Percentiles rank a stretch among this genome's conserved stretches.
These are phyloP conservation scores for Vanacampus margaritifer DNA, from an alignment of 2,113 vertebrate genomes.

Conservation along the genomic window DNA sequence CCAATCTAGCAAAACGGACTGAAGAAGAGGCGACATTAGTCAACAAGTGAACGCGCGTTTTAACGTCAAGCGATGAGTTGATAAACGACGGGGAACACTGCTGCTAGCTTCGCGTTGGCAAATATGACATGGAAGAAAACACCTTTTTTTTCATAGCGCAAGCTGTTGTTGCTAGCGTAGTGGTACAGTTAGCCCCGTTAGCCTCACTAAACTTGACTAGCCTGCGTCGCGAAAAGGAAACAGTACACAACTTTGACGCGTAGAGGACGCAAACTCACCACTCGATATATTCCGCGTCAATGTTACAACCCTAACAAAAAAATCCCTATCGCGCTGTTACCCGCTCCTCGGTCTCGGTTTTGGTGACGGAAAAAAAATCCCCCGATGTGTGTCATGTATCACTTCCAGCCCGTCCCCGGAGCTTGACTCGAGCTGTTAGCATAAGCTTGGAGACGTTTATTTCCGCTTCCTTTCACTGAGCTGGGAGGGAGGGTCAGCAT, in stretches of 20 bases:
- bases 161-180: slow-evolving; percentile 55
- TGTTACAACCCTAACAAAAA: slow-evolving; percentile 13
- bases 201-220: slow-evolving; percentile 1
- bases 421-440: slow-evolving; percentile 55
- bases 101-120: slow-evolving; percentile 29
- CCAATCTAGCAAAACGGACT: not conserved
- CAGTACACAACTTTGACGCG: slow-evolving; percentile 29
- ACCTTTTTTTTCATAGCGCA: slow-evolving; percentile 35
- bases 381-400: slow-evolving; percentile 30
- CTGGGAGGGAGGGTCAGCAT: slow-evolving; percentile 35
- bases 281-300: slow-evolving; percentile 39
- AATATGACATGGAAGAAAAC: slow-evolving; percentile 53
- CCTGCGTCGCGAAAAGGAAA: slow-evolving; percentile 18
- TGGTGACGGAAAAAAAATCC: not conserved
- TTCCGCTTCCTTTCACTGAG: slow-evolving; percentile 71
- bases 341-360: slow-evolving; percentile 33
- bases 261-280: slow-evolving; percentile 52
- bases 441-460: slow-evolving; percentile 49
- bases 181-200: slow-evolving; percentile 31
- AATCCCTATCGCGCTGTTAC: slow-evolving; percentile 11
- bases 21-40: not conserved
- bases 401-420: slow-evolving; percentile 43
- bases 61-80: accelerated
- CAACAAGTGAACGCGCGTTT: not conserved
- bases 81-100: slow-evolving; percentile 1